Evolutionary conservation across 2,888 invertebrate species (phyloP), one percentile per base, ranked within the genome.

Genomic region (Ochropacha duplaris): DNA sequence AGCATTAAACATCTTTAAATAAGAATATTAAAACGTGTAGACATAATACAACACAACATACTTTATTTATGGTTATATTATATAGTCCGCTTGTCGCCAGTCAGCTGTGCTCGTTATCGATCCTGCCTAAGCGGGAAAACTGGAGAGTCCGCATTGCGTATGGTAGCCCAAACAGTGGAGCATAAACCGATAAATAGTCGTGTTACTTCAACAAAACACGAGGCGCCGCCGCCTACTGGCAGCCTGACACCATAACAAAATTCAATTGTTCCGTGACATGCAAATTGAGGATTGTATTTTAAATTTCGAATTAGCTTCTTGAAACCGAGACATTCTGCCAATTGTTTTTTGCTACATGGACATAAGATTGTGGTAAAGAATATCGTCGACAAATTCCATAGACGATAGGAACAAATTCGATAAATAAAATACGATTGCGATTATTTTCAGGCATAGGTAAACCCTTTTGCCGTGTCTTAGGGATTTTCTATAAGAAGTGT

Each of bases 51-150:
- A n/a, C n/a, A n/a, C n/a, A n/a, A n/a, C 4, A 6, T 9, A 19
- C 44, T 52, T 52, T 28, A 31, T 31, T 22, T 52, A 19, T 14
- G n/a, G 16, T n/a, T 36, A 44, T 31, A 36, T 2, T n/a, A 34
- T n/a, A 36, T 51, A 59, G 54, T 58, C 51, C 60, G 54, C 50
- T 34, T 50, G 56, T 34, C 59, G 64, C 64, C 72, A 68, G 74
- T 81, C 83, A 83, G 83, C 81, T 81, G 77, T 62, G 65, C 59
- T 49, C 24, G 26, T 19, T 76, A 86, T 86, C 79, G 85, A 86
- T 83, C 79, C 59, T 57, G 50, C 57, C 2, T 55, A 79, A 59
- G 58, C 77, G 69, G 61, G 62, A 28, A 62, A 69, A 54, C 39
- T 55, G 6, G 61, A 64, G 61, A 60, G 63, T 54, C n/a, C 60